Base-by-base conservation (phyloP, 2,113 vertebrate genomes). In the Chiloscyllium plagiosum region DNA sequence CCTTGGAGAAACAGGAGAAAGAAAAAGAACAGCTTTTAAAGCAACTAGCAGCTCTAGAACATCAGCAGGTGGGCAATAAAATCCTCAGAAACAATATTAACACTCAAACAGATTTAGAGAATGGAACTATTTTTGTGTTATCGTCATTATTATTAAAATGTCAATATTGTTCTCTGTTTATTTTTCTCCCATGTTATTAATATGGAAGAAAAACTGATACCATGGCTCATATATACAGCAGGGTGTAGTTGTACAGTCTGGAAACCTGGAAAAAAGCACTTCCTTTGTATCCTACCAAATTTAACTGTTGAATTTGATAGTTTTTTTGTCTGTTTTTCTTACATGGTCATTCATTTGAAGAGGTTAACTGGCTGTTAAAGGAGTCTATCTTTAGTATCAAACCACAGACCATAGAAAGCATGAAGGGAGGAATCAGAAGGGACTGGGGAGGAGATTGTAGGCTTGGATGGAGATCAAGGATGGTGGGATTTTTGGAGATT, bases 21-120 rank as follows among this genome's bases (percentile, higher is more conserved):
- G 97, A 98, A 96, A 98, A 98, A 96, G 97, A 96, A 95, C 96
- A 96, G 8, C 96, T 98, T 52, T 69, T 96, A 95, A 96, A 97
- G 90, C 89, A 26, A 2, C 61, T 97, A 96, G 93, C 97, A 96
- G 96, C 96, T 33, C 89, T 97, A 72, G 96, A 97, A 96, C 96
- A 96, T 33, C 96, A 97, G 96, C 97, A 97, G 97, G 97, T 97
- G 93, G 90, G 96, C 56, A 68, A 65, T 94, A 24, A 66, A 65
- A 37, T 68, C 12, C 17, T 66, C 65, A 42, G 22, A 93, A 42
- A 33, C 15, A 37, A 42, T 42, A 1, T 10, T 37, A 50, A 76
- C 13, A 33, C 22, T 70, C 24, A 22, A 70, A 6, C 69, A 70
- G 5, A 4, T 70, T 70, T 70, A 20, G 10, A 8, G 33, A 85